Evolutionary conservation across 2,113 vertebrate species (phyloP).

Genomic region (Microcebus murinus): DNA sequence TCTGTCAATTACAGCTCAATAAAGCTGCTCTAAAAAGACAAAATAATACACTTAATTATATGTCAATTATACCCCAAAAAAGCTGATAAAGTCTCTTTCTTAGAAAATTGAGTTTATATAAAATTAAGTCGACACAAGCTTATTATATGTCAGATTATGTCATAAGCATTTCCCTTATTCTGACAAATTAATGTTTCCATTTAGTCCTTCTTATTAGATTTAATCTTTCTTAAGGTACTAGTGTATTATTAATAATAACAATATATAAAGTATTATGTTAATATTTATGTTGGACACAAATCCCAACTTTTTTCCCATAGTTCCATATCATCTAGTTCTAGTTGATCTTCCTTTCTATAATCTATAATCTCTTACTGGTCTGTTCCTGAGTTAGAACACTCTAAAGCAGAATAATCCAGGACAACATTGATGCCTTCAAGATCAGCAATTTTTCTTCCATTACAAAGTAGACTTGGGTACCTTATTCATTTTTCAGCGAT

Average conservation of each 20-base stretch:
- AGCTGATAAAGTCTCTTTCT: background rate
- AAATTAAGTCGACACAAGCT: background rate
- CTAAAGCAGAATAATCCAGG: background rate
- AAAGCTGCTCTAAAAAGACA: background rate
- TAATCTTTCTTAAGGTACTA: background rate
- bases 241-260: background rate
- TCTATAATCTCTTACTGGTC: background rate
- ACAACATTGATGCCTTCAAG: background rate
- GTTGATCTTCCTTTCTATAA: background rate
- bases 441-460: background rate
- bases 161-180: slow-evolving; percentile 4
- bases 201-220: background rate
- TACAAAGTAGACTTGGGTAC: background rate
- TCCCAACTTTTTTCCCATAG: background rate
- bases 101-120: background rate
- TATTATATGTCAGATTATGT: background rate
- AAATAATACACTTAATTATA: background rate
- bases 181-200: background rate
- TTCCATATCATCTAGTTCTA: background rate
- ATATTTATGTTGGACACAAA: background rate
- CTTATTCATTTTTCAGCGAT: background rate
- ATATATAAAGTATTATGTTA: background rate
- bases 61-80: background rate
- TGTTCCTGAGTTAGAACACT: background rate
- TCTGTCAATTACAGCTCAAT: background rate